Percentiles rank a stretch among this genome's conserved stretches.
Conservation (phyloP, 1,140 invertebrate species). For the Aphidius gifuensis region DNA sequence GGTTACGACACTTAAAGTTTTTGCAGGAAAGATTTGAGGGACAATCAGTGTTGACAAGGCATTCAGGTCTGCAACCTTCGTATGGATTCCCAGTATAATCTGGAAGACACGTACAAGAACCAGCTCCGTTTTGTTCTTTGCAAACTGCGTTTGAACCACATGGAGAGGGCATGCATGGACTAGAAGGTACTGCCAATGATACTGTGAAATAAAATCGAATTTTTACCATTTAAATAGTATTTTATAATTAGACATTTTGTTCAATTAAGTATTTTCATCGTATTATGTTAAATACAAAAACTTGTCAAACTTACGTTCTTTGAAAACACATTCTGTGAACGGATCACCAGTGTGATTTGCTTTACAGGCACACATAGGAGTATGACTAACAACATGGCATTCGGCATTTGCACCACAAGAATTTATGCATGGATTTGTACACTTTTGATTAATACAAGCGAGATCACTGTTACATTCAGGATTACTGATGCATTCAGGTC, state of each 20-base stretch:
- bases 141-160: conserved; percentile 72
- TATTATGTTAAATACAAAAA: no score
- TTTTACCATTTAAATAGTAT: conserved; percentile 26
- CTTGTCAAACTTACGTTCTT: conserved; percentile 4
- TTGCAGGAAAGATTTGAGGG: conserved; percentile 54
- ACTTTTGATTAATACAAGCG: conserved; percentile 53
- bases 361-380: conserved; percentile 65
- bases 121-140: conserved; percentile 64
- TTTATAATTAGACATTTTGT: conserved; percentile 7
- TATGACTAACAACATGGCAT: conserved; percentile 64
- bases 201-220: conserved; percentile 12
- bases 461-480: conserved; percentile 52
- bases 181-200: conserved; percentile 28
- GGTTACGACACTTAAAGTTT: conserved; percentile 56
- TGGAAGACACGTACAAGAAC: conserved; percentile 64
- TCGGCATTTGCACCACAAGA: conserved; percentile 63
- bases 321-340: conserved; percentile 49
- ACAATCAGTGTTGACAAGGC: conserved; percentile 56
- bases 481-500: conserved; percentile 53
- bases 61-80: conserved; percentile 63
- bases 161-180: conserved; percentile 65
- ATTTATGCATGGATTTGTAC: conserved; percentile 52
- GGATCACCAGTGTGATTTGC: conserved; percentile 70
- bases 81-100: conserved; percentile 73
- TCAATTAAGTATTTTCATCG: no score